phyloP scores from a whole-genome alignment of 2,113 vertebrate species.

The Trematocara macrostoma region DNA sequence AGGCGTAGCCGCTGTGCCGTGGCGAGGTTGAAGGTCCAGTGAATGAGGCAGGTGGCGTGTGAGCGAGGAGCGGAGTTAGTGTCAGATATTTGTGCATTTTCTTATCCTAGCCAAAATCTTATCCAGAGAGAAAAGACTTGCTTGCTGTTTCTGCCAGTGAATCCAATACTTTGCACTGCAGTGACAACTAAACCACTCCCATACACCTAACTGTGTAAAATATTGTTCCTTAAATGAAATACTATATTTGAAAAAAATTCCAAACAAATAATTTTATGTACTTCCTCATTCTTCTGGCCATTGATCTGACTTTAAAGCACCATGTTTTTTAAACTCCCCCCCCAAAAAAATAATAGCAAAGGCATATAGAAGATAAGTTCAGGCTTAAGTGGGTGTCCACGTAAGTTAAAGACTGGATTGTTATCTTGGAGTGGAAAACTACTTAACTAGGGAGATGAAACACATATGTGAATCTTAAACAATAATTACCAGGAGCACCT shows the following conservation, averaged over 20 bases:
- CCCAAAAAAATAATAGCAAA: constrained; percentile 49
- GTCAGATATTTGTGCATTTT: background rate
- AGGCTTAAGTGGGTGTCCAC: constrained; percentile 48
- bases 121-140: constrained; percentile 66
- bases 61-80: background rate
- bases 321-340: constrained; percentile 51
- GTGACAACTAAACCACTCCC: background rate
- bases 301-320: constrained; percentile 53
- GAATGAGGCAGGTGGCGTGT: no score
- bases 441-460: background rate
- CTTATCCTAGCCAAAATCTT: constrained; percentile 64
- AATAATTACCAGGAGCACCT: background rate
- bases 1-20: no score
- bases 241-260: background rate
- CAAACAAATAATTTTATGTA: background rate
- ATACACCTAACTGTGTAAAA: background rate
- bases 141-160: constrained; percentile 39
- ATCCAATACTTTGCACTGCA: background rate
- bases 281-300: constrained; percentile 57
- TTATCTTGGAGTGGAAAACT: background rate
- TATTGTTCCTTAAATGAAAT: background rate
- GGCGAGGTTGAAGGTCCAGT: no score
- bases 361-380: constrained; percentile 59
- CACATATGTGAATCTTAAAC: background rate
- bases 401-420: background rate